A percentile compares a stretch with the other conserved stretches of the same genome.
These are phyloP conservation scores for Tenualosa ilisha DNA, from an alignment of 2,797 vertebrate species.

Conservation along the genomic window DNA sequence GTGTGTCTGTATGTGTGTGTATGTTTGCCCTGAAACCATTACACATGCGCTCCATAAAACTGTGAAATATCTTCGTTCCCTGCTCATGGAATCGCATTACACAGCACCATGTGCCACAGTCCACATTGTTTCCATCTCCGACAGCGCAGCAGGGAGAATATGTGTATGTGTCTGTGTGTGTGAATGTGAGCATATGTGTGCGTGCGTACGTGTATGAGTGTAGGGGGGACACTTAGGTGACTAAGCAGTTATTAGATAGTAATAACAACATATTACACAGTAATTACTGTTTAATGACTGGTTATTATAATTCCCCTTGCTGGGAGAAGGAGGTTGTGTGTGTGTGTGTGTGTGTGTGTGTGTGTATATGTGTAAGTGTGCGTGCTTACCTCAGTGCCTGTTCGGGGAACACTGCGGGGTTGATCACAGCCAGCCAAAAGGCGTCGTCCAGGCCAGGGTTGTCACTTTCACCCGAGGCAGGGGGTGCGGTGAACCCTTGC, in stretches of 20 bases:
- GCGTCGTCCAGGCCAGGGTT: slow-evolving; percentile 45
- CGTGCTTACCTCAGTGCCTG: slow-evolving; percentile 60
- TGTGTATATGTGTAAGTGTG: not conserved
- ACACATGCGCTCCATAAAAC: slow-evolving; percentile 24
- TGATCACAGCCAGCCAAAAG: slow-evolving; percentile 81
- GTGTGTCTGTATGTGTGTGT: not conserved
- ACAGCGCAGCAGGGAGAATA: not conserved
- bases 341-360: slow-evolving; percentile 45
- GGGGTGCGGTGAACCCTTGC: not conserved
- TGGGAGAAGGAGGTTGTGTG: slow-evolving; percentile 2
- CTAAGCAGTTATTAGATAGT: slow-evolving; percentile 27
- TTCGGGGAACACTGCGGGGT: slow-evolving; percentile 73
- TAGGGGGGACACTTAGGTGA: slow-evolving; percentile 1
- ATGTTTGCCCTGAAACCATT: slow-evolving; percentile 35
- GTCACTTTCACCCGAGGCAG: not conserved
- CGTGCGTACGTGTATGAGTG: not conserved
- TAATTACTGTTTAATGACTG: slow-evolving; percentile 21
- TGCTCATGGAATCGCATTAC: not conserved
- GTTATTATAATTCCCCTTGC: slow-evolving; percentile 6
- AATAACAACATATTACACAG: slow-evolving; percentile 19
- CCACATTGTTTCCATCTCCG: slow-evolving; percentile 18
- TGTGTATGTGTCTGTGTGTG: not conserved
- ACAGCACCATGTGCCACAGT: not conserved
- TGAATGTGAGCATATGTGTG: not conserved
- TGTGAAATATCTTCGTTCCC: slow-evolving; percentile 16